Evolutionary conservation across 2,113 vertebrate genomes (phyloP), one percentile per base, ranked within the genome.

Genomic region (Chroicocephalus ridibundus): DNA sequence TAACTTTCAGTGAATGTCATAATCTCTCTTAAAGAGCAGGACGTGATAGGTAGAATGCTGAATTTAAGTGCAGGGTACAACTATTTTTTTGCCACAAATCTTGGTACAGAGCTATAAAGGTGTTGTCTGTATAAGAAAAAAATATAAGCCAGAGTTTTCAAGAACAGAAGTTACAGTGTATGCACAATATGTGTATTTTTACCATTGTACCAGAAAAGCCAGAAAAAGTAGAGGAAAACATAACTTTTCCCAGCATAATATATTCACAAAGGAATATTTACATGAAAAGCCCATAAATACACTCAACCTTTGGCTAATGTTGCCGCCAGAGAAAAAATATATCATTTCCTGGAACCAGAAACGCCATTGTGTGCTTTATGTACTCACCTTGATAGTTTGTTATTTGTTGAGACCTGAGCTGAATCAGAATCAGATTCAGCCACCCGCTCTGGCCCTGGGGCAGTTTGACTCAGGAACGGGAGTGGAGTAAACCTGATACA

Each of bases 351-450:
- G 36, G 69, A 94, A 89, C 12, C 34, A 87, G 27, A 26, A 89
- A 76, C 1, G 0, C 25, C 44, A 54, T 13, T 75, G 40, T 64
- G 27, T 82, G 24, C 38, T 93, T 88, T 94, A 91, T 61, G 57
- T 74, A 69, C 74, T 89, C 81, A 95, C 74, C 86, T 89, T 82
- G 74, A 77, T 54, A 72, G 40, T 66, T 80, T 78, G 68, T 60
- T 92, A 54, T 79, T 93, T 79, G 21, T 49, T 69, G 65, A 94
- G 74, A 87, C 26, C 69, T 78, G 25, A 86, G 57, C 32, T 64
- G 91, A 91, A 95, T 94, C 60, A 86, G 58, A 77, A 91, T 71
- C 95, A 75, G 44, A 68, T 80, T 91, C 84, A 68, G 49, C 40
- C 52, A 61, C 68, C 16, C 34, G 57, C 40, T 55, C 84, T 87